These are phyloP conservation scores for Epsilonema sp. DNA, from an alignment of 2,888 invertebrate species.

Conservation along the genomic window DNA sequence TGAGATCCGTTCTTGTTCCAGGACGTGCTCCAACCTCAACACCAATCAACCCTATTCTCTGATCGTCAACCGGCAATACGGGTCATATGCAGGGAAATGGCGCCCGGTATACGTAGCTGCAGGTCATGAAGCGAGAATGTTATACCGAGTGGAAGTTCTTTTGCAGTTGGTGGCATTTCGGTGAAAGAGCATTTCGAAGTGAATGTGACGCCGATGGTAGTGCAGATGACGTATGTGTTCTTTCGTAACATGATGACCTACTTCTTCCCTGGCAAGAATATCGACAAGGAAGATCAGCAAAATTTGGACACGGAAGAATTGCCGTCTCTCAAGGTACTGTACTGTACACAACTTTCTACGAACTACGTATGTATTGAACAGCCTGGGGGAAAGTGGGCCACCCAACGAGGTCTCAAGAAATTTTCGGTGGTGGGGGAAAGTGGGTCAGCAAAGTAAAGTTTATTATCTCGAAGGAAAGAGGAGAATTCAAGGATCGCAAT, in stretches of 20 bases:
- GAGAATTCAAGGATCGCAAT: no score
- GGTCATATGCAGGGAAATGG: neutral
- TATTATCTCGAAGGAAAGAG: no score
- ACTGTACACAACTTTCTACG: no score
- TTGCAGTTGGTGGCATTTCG: slow-evolving; percentile 81
- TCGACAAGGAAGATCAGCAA: slow-evolving; percentile 32
- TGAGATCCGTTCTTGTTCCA: no score
- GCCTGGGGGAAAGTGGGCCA: no score
- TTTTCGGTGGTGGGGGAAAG: no score
- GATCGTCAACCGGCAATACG: neutral
- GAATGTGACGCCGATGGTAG: slow-evolving; percentile 66
- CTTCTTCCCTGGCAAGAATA: slow-evolving; percentile 82
- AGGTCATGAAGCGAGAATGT: no score
- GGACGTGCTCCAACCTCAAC: neutral
- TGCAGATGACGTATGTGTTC: slow-evolving; percentile 35
- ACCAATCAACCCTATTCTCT: neutral
- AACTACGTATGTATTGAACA: no score
- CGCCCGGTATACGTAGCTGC: no score
- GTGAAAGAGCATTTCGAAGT: slow-evolving; percentile 98
- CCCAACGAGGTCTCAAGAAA: no score
- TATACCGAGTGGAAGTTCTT: no score
- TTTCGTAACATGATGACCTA: slow-evolving; percentile 91
- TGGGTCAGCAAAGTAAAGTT: no score
- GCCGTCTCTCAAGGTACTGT: neutral
- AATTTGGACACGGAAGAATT: slow-evolving; percentile 7